Evolutionary conservation across 1,140 invertebrate species (phyloP), one percentile per base, ranked within the genome.

Genomic region (Heliconius nattereri): DNA sequence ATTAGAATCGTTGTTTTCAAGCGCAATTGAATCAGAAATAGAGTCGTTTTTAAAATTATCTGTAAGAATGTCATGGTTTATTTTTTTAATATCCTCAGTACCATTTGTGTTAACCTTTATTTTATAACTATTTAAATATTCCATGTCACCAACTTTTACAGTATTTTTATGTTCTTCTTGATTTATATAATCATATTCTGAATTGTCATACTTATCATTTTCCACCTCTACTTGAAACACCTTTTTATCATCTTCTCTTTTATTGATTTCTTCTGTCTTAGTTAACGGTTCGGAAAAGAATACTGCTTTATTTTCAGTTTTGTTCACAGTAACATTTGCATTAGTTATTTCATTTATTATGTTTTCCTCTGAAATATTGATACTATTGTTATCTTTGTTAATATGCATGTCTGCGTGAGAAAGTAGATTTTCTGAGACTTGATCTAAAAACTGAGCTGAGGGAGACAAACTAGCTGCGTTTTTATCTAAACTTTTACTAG

Each of bases 131-230:
- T 35, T 70, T 54, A 26, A 5, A 9, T 49, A 6, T 77, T 78
- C 26, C 45, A 26, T 49, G 11, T 66, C 35, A 66, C 76, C 7
- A 49, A 75, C 45, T 26, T 57, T 70, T 60, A 16, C 1, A 82
- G 20, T 52, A 75, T 76, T n/a, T 20, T 54, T 73, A 40, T 80
- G 26, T 52, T 71, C 40, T 19, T 57, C 45, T 35, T 19, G n/a
- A 29, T 40, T 40, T n/a, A 66, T 45, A 57, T 54, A 20, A 35
- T 20, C 20, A 29, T 5, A 60, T 23, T 37, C 29, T 37, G 7
- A 72, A 5, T 72, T 35, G 19, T 71, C 7, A 19, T 0, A 26
- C n/a, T 66, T 66, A 19, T 16, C 11, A 66, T 26, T 29, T 13
- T 66, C 26, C 2, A 26, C 26, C 9, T 66, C 60, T 66, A 66